Base-by-base conservation (phyloP, 2,113 vertebrate genomes). In the Bos taurus region DNA sequence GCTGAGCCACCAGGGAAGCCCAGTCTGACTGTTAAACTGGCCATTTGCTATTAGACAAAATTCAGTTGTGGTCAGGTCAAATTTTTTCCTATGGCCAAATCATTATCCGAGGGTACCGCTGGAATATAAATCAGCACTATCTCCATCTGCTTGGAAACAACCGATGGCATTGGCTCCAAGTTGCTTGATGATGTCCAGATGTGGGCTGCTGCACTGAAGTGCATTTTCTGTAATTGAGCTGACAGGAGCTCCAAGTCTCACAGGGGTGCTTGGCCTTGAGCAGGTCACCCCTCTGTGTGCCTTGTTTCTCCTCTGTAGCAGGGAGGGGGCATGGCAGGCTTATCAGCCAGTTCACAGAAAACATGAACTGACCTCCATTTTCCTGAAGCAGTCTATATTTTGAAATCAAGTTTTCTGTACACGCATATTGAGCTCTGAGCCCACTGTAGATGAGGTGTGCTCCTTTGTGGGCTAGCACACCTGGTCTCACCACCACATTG, bases 141-240 rank as follows among this genome's bases (percentile, higher is more conserved):
- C 74, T 56, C 15, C 52, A 67, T 50, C 84, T 60, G 74, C 91
- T 33, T 77, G 88, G 57, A 88, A 94, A 78, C 3, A 4, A 52
- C 50, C 1, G 19, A 77, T 3, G 54, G 40, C 16, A 26, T 28
- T 64, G 2, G 30, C 86, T 93, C 86, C 46, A 33, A 88, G 82
- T 19, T 9, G 14, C n/a, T 19, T 80, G 95, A 95, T 92, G 95
- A 87, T 88, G 81, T 96, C 74, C 95, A 97, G 95, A 97, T 97
- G 96, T 85, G 48, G 52, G 33, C 46, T 43, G 94, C 85, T 28
- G 71, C 7, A 2, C 78, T 36, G 6, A 67, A 2, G 19, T 6
- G 6, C 23, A 3, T 78, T 83, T 88, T 82, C 81, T 23, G 12
- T 56, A 86, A 77, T 40, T 54, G 80, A 87, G 64, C 25, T 74